Percentiles rank a stretch among this genome's conserved stretches.
Conservation (phyloP, 2,113 vertebrate species). For the Entelurus aequoreus region DNA sequence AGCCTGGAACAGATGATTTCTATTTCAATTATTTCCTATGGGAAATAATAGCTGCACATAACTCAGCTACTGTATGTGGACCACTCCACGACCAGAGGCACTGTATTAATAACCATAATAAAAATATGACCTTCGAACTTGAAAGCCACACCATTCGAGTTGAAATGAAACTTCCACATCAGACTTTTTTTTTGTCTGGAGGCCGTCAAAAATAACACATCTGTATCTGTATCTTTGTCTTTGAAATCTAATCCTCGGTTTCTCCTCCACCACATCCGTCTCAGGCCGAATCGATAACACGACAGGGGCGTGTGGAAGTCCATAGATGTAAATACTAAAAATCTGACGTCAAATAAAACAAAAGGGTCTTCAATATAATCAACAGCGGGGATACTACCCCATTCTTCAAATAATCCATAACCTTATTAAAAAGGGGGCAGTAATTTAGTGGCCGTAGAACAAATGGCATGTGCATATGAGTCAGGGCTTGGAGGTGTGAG, state of each 20-base stretch:
- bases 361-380: constrained; percentile 65
- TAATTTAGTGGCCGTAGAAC: constrained; percentile 48
- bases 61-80: too few species aligned
- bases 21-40: too few species aligned
- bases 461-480: constrained; percentile 46
- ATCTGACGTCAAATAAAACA: constrained; percentile 72
- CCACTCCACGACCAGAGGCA: too few species aligned
- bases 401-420: constrained; percentile 65
- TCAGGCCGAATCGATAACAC: constrained; percentile 61
- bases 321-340: constrained; percentile 70
- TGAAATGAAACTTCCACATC: too few species aligned
- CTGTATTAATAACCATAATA: too few species aligned
- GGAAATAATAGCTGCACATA: too few species aligned
- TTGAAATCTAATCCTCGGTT: neutral
- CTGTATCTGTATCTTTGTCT: too few species aligned
- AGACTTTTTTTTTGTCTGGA: too few species aligned
- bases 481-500: constrained; percentile 41
- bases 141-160: too few species aligned
- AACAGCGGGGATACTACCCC: constrained; percentile 41
- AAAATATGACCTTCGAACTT: too few species aligned
- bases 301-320: constrained; percentile 37
- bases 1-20: too few species aligned
- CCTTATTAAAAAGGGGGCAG: constrained; percentile 64
- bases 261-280: constrained; percentile 44
- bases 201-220: too few species aligned